Evolutionary conservation across 2,888 invertebrate species (phyloP), one percentile per base, ranked within the genome.

Genomic region (Mesoligia furuncula): DNA sequence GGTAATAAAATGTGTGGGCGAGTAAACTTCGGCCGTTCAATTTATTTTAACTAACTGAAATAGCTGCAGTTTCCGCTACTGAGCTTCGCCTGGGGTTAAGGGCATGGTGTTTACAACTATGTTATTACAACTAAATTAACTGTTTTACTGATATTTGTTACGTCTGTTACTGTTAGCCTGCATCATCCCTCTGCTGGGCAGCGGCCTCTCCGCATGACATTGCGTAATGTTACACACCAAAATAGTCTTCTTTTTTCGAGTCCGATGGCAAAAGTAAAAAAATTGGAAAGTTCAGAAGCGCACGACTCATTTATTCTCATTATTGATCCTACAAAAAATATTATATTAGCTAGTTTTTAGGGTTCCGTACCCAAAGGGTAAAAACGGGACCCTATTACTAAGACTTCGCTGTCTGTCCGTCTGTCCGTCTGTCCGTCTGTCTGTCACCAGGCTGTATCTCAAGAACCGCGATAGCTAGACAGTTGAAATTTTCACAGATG

Each of bases 41-140:
- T 94, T 94, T 94, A 93, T 94, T 93, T 94, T 92, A 93, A 94
- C 94, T 90, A 90, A 93, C 94, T 89, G 90, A 93, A 94, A 94
- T 94, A 94, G 92, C 91, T 86, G 79, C 84, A 87, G 92, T 88
- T 93, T 93, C 93, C 93, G 93, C 81, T 90, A 85, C 87, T 27
- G 69, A 79, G 85, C 87, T 81, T 81, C 57, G 80, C 39, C 70
- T 81, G 85, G 84, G 89, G 89, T 89, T 85, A 89, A 89, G 88
- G 89, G 85, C 86, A 87, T 75, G 59, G 75, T 66, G 83, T 84
- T 84, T 88, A 87, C 79, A 81, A 61, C 51, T 57, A 48, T 71
- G 75, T 69, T 27, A 57, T 69, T 71, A 64, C 66, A 59, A 71
- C 65, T 45, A 42, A 68, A 75, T 31, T 51, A 62, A 57, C 42